Evolutionary conservation across 2,113 vertebrate species (phyloP), one percentile per base, ranked within the genome.

Genomic region (Petrocephalus microphthalmus): DNA sequence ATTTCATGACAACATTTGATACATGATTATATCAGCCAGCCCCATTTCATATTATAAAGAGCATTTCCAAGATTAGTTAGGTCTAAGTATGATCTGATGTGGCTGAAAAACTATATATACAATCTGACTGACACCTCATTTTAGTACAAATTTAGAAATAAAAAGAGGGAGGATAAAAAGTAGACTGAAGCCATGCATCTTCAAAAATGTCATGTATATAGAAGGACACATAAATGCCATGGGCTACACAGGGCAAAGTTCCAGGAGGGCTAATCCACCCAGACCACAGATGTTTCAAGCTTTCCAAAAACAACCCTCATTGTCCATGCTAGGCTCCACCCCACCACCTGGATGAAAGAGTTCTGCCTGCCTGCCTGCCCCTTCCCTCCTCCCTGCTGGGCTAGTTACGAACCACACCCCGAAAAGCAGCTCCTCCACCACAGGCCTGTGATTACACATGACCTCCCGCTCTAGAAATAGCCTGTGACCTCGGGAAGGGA

Each of bases 271-370:
- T 47, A 90, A 88, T 87, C 67, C 0, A 64, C 84, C 84, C 84
- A 85, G 53, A 87, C 81, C 84, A 85, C 88, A 89, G 64, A 78
- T 86, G 89, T 87, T 89, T 87, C 53, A 89, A 89, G 86, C 7
- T 37, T 47, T 53, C 90, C 87, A 86, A 56, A 91, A 93, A 90
- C 89, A 93, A 88, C 88, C 81, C 8, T 56, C 22, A 42, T 37
- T 0, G 89, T 92, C 88, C 87, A 89, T 25, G 42, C 20, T 56
- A 85, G 85, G 85, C 82, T 87, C 85, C 81, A 25, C 56, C 45
- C 85, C 67, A 42, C 84, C 84, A 88, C 78, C 88, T 87, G 57
- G 42, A 56, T 82, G 54, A 56, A 82, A 64, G 42, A n/a, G 25
- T 52, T 54, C 42, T 56, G 52, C 3, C 81, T 29, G 52, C 3